Evolutionary conservation across 2,113 vertebrate species (phyloP).

Genomic region (Periophthalmus modestus): DNA sequence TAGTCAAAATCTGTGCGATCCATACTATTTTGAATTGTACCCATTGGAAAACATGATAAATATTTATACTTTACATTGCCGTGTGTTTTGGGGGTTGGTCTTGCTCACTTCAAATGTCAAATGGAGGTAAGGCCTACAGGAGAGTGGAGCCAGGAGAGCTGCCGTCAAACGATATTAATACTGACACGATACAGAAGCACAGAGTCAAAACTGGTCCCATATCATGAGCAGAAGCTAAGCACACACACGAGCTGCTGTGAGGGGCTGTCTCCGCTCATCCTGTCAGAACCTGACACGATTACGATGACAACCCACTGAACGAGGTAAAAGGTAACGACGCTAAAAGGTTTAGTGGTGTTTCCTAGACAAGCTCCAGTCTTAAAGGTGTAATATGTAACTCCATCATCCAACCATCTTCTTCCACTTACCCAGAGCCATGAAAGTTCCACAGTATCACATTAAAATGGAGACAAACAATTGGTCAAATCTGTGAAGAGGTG

Average conservation of each 20-base stretch:
- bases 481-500: too few relatives aligned
- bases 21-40: too few relatives aligned
- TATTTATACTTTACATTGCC: too few relatives aligned
- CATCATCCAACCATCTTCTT: too few relatives aligned
- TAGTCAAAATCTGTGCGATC: too few relatives aligned
- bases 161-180: conserved; percentile 41
- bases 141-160: conserved; percentile 19
- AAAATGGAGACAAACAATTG: too few relatives aligned
- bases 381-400: too few relatives aligned
- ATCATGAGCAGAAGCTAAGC: conserved; percentile 22
- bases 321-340: neutral
- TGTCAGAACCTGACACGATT: neutral
- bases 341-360: neutral
- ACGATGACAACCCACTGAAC: neutral
- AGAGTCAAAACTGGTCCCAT: conserved; percentile 24
- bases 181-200: conserved; percentile 36
- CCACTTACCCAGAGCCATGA: too few relatives aligned
- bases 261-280: conserved; percentile 1
- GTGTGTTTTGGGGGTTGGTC: neutral
- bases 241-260: neutral
- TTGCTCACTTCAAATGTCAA: conserved; percentile 3
- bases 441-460: too few relatives aligned
- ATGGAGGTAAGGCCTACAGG: neutral
- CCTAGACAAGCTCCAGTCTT: too few relatives aligned
- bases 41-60: too few relatives aligned